phyloP scores from a whole-genome alignment of 2,888 invertebrate genomes.

The Leucoptera coffeella region DNA sequence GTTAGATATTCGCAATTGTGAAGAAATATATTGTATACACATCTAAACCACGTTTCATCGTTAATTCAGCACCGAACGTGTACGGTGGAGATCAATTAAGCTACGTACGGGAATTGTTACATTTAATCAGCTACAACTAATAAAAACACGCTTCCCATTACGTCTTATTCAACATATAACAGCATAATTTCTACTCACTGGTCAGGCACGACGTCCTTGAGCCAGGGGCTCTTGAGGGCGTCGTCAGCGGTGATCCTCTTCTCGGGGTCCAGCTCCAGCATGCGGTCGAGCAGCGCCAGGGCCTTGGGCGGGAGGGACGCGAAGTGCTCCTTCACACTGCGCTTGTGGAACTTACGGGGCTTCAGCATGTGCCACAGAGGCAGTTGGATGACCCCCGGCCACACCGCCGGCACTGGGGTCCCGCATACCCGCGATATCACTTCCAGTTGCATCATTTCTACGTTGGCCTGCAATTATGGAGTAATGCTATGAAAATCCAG shows the following conservation, averaged over 20 bases:
- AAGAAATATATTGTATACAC: too few relatives aligned
- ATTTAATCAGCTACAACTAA: too few relatives aligned
- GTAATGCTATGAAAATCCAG: too few relatives aligned
- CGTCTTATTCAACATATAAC: constrained; percentile 2
- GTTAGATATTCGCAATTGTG: too few relatives aligned
- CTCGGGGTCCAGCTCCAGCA: constrained; percentile 94
- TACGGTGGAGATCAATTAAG: too few relatives aligned
- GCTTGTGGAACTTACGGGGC: constrained; percentile 83
- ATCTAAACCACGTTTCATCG: too few relatives aligned
- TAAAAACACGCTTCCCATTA: too few relatives aligned
- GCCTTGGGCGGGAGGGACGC: constrained; percentile 85
- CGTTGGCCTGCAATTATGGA: constrained; percentile 84
- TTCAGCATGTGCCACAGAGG: constrained; percentile 89
- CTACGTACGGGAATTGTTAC: too few relatives aligned
- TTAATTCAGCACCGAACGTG: too few relatives aligned
- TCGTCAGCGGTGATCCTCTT: constrained; percentile 90
- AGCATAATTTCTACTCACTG: constrained; percentile 55
- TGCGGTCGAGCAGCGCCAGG: constrained; percentile 86
- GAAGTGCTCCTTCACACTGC: constrained; percentile 89
- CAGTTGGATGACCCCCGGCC: constrained; percentile 92
- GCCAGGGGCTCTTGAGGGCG: constrained; percentile 87
- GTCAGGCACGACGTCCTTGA: constrained; percentile 84
- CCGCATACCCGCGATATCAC: constrained; percentile 92
- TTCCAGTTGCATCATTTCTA: constrained; percentile 90
- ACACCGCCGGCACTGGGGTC: constrained; percentile 91